Evolutionary conservation across 2,113 vertebrate genomes (phyloP), one percentile per base, ranked within the genome.

Genomic region (Salvelinus fontinalis): DNA sequence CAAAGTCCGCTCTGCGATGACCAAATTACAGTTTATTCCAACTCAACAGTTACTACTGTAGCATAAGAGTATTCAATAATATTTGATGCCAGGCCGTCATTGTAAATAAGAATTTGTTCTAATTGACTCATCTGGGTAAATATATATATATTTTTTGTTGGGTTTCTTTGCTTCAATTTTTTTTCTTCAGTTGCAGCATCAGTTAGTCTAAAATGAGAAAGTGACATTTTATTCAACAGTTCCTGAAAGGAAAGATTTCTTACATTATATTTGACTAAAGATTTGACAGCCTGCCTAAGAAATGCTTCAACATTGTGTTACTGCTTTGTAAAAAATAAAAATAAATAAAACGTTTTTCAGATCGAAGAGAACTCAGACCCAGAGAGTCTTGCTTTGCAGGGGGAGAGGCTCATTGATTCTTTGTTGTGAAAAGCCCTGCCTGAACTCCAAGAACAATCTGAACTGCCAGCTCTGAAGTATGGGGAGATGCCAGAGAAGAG

Each of bases 351-450:
- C 54, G 68, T 51, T 44, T 64, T 34, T 8, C 13, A 8, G 66
- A 18, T 39, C n/a, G 5, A 20, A 16, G 4, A 18, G 29, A 34
- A 29, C 31, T 54, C 49, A 34, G 70, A 81, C 48, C 69, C 44
- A 49, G 67, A 65, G 39, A 75, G 29, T 44, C 31, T 57, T 16
- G 62, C 14, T 26, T 26, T 73, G 26, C 27, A 73, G 26, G 75
- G 60, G 39, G 69, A 26, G 73, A 22, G 74, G 67, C 44, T 59
- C 39, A 68, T 22, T 59, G 65, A 76, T 78, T 60, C 4, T 71
- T 73, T 70, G 49, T 79, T 79, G 70, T 62, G 76, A 84, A 62
- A 5, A 57, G 44, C 39, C 57, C 8, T 29, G 73, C 26, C 57
- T 13, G 51, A 67, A 31, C 64, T 67, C 34, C 14, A 18, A 54